These are phyloP conservation scores for Pterophyllum scalare DNA, from an alignment of 2,113 vertebrate genomes.

Conservation along the genomic window DNA sequence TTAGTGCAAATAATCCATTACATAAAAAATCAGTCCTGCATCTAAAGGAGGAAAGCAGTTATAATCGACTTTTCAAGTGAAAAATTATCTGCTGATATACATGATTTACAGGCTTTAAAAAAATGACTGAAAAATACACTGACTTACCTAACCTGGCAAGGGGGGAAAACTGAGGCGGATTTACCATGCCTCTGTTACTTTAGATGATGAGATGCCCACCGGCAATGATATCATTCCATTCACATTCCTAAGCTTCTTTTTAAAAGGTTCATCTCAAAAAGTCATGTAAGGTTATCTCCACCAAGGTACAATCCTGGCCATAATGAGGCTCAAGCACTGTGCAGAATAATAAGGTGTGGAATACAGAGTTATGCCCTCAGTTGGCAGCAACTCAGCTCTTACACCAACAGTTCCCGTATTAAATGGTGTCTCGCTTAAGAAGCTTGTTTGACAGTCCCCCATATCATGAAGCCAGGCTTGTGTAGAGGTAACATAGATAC, in stretches of 20 bases:
- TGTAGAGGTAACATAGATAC: neutral
- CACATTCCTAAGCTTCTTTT: constrained; percentile 45
- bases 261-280: constrained; percentile 58
- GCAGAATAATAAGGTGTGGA: constrained; percentile 55
- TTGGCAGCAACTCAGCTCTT: constrained; percentile 35
- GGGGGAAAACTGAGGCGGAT: constrained; percentile 1
- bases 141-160: neutral
- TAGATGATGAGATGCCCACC: constrained; percentile 35
- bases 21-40: neutral
- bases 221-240: constrained; percentile 36
- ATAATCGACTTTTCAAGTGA: neutral
- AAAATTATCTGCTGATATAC: neutral
- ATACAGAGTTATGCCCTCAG: constrained; percentile 51
- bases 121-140: neutral
- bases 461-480: neutral
- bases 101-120: neutral
- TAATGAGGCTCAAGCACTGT: constrained; percentile 64
- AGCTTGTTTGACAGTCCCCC: constrained; percentile 40
- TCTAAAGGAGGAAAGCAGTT: neutral
- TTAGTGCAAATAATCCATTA: neutral
- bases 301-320: constrained; percentile 54
- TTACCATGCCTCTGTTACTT: neutral
- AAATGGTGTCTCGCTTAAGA: constrained; percentile 38
- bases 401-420: constrained; percentile 30
- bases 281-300: constrained; percentile 71